phyloP scores from a whole-genome alignment of 2,113 vertebrate genomes.

The Cololabis saira region DNA sequence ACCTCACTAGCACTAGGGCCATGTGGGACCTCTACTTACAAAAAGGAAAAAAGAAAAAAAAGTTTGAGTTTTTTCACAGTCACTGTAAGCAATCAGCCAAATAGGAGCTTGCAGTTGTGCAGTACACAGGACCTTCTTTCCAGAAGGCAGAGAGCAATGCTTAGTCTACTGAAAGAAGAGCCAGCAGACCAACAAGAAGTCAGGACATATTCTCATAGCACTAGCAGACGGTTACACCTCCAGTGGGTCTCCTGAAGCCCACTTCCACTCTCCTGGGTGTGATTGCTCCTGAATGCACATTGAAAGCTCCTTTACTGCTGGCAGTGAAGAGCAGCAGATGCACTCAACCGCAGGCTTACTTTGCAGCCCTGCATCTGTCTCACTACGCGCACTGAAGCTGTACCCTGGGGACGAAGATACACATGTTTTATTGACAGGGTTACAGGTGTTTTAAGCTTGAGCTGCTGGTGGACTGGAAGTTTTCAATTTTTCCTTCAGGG shows the following conservation, averaged over 20 bases:
- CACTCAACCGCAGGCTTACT: conserved; percentile 56
- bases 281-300: conserved; percentile 64
- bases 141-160: conserved; percentile 77
- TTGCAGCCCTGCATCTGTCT: conserved; percentile 50
- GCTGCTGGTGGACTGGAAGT: conserved; percentile 38
- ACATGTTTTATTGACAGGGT: conserved; percentile 67
- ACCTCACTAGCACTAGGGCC: conserved; percentile 85
- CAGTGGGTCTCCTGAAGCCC: conserved; percentile 56
- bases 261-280: conserved; percentile 48
- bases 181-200: conserved; percentile 63
- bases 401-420: conserved; percentile 47
- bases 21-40: conserved; percentile 79
- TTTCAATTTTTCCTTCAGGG: conserved; percentile 32
- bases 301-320: conserved; percentile 43
- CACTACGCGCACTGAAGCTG: conserved; percentile 42
- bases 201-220: conserved; percentile 60
- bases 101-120: conserved; percentile 74
- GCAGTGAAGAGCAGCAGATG: conserved; percentile 67
- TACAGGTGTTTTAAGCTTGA: conserved; percentile 66
- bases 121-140: conserved; percentile 71
- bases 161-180: conserved; percentile 65
- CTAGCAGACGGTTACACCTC: conserved; percentile 53
- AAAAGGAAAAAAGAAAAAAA: conserved; percentile 56
- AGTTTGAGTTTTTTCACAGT: conserved; percentile 78
- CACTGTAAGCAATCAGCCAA: conserved; percentile 84